Base-by-base conservation (phyloP, 2,888 invertebrate genomes). In the Tubulanus polymorphus region DNA sequence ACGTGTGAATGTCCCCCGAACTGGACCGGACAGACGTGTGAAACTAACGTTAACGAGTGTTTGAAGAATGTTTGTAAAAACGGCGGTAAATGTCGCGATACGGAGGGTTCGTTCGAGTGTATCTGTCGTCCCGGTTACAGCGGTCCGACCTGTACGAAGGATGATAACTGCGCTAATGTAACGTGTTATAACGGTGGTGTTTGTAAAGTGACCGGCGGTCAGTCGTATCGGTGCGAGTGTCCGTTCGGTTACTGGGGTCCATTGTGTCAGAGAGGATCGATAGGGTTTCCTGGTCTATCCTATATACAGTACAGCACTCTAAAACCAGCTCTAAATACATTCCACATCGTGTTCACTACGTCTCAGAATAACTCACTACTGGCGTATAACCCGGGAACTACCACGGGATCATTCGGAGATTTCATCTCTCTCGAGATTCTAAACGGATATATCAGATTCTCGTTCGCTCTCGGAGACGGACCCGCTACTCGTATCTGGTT, bases 361-460 rank as follows among this genome's bases (percentile, higher is more conserved):
- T 89, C 90, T 1, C 91, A 91, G 76, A 85, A 87, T 0, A 87
- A 93, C 75, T 87, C 91, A 0, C 81, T 96, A 10, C 81, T 96
- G n/a, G 82, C 93, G 0, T 96, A 94, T 78, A 94, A 93, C 73
- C 94, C 89, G 73, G 93, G 93, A 0, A 91, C 90, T 3, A 93
- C 93, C 10, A 60, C 37, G 15, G 83, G 93, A 63, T 92, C 35
- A 1, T 12, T 28, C 3, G 30, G 91, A 0, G 93, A 93, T 79
- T 96, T 95, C 73, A 86, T 96, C 35, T 92, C 94, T 0, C 84
- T 96, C 60, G 94, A 96, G 80, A 79, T 96, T 51, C 83, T 93
- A 0, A 85, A 86, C 55, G 93, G 94, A 1, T 87, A 86, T 66
- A 89, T 92, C 0, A 84, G 88, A 20, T 93, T 96, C 78, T 92